A percentile compares a stretch with the other conserved stretches of the same genome.
These are phyloP conservation scores for Hemicentrotus pulcherrimus DNA, from an alignment of 35 echinoderm and acorn worm species.

Conservation along the genomic window DNA sequence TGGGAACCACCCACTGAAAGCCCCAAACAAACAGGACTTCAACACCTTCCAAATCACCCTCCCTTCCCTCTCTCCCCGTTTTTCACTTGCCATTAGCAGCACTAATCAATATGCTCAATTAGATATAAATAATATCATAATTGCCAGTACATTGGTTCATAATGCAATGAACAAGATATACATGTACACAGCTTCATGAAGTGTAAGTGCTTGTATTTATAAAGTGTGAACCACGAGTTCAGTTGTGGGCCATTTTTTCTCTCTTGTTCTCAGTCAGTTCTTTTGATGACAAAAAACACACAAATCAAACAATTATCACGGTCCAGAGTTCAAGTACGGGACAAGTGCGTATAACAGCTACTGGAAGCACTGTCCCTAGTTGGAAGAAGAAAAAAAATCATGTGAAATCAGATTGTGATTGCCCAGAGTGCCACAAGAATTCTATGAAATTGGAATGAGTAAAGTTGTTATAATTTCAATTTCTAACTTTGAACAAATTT, in stretches of 20 bases:
- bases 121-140: neutral
- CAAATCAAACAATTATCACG: conserved; percentile 35
- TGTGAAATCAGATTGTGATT: neutral
- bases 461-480: neutral
- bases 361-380: neutral
- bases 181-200: neutral
- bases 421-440: neutral
- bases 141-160: neutral
- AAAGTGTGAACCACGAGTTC: neutral
- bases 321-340: conserved; percentile 38
- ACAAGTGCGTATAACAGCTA: conserved; percentile 36
- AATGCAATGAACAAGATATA: neutral
- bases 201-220: neutral
- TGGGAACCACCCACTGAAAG: neutral
- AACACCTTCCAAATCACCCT: neutral
- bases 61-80: neutral
- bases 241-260: neutral
- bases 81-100: neutral
- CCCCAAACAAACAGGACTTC: neutral
- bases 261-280: neutral
- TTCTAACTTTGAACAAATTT: no score
- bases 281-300: conserved; percentile 25
- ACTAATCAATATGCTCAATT: neutral
- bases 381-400: neutral
- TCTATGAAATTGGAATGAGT: neutral